Conservation (phyloP, 2,888 invertebrate species). For the Dolichopus griseipennis region DNA sequence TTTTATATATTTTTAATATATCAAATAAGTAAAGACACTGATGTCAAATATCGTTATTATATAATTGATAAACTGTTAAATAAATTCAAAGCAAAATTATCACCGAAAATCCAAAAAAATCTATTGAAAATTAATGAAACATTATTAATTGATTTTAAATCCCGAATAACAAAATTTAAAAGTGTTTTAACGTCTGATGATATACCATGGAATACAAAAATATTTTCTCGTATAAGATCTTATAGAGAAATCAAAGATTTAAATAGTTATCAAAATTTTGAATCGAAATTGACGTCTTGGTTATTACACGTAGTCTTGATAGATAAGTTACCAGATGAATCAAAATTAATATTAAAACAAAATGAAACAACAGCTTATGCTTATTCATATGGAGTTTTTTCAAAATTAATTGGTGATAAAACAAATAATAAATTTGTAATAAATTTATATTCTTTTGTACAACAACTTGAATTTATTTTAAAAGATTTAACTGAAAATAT, state of each 20-base stretch:
- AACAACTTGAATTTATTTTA: constrained; percentile 24
- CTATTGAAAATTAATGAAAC: constrained; percentile 17
- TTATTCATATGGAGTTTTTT: constrained; percentile 36
- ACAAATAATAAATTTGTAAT: constrained; percentile 33
- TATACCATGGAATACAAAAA: constrained; percentile 38
- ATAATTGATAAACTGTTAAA: constrained; percentile 24
- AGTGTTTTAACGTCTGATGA: constrained; percentile 8
- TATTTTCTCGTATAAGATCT: constrained; percentile 37
- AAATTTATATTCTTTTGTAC: constrained; percentile 29
- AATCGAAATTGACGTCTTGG: constrained; percentile 27
- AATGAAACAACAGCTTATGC: constrained; percentile 29
- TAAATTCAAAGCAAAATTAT: constrained; percentile 13
- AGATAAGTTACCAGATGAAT: constrained; percentile 23
- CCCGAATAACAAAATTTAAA: constrained; percentile 13
- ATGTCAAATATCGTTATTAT: constrained; percentile 36
- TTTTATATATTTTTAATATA: constrained; percentile 43
- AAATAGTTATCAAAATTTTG: neutral
- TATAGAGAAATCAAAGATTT: constrained; percentile 25
- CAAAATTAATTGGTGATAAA: constrained; percentile 30
- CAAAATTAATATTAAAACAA: constrained; percentile 26
- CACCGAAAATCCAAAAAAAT: constrained; percentile 1
- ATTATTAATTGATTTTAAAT: constrained; percentile 17
- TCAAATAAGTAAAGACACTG: constrained; percentile 38
- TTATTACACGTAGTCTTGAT: constrained; percentile 30
- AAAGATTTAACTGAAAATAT: constrained; percentile 25